Percentiles rank a stretch among this genome's conserved stretches.
These are phyloP conservation scores for Pangasianodon gigas DNA, from an alignment of 2,113 vertebrate species.

Conservation along the genomic window DNA sequence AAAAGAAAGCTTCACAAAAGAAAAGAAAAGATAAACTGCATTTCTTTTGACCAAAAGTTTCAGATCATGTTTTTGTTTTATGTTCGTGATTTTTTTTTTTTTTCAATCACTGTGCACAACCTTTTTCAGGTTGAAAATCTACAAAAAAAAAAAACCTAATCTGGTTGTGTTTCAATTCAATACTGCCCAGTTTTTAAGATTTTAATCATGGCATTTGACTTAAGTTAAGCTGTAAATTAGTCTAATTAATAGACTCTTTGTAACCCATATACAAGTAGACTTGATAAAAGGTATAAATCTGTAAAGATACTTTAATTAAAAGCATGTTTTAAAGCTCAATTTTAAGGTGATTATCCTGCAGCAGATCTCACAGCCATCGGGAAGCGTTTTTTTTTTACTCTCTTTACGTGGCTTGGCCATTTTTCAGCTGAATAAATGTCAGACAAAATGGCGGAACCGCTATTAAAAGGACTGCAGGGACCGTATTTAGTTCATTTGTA, in stretches of 20 bases:
- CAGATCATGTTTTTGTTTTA: neutral
- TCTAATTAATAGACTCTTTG: neutral
- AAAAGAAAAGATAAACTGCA: neutral
- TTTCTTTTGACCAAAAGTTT: neutral
- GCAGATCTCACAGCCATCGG: neutral
- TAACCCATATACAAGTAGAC: neutral
- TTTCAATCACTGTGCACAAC: too few relatives aligned
- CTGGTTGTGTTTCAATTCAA: too few relatives aligned
- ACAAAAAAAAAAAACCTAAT: too few relatives aligned
- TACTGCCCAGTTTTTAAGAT: too few relatives aligned
- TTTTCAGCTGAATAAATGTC: slow-evolving; percentile 27
- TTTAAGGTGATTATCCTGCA: neutral
- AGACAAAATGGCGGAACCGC: slow-evolving; percentile 25
- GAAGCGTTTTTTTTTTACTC: neutral
- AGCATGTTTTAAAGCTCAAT: neutral
- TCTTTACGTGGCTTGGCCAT: neutral
- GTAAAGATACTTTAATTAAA: neutral
- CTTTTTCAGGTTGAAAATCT: too few relatives aligned
- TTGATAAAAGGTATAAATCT: neutral
- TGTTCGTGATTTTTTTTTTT: too few relatives aligned
- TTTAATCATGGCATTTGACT: neutral
- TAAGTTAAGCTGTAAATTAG: neutral
- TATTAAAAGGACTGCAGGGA: slow-evolving; percentile 41
- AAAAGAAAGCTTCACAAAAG: neutral
- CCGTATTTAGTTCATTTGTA: slow-evolving; percentile 33